Conservation (phyloP, 1,140 invertebrate species). For the Hydropsyche tenuis region DNA sequence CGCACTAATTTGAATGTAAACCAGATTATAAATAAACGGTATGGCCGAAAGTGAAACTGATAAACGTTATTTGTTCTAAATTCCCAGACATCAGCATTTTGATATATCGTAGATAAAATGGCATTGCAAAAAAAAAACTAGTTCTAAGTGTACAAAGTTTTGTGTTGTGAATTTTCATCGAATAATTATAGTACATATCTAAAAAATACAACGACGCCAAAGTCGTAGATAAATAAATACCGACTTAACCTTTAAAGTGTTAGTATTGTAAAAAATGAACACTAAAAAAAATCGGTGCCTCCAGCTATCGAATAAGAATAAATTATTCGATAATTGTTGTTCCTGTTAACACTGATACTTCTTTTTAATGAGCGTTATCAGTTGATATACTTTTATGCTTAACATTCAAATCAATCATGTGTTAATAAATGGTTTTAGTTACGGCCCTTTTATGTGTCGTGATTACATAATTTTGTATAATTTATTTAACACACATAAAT, state of each 20-base stretch:
- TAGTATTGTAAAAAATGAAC: too few species aligned
- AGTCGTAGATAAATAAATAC: too few species aligned
- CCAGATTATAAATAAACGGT: conserved; percentile 12
- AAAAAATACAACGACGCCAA: too few species aligned
- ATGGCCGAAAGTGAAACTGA: conserved; percentile 12
- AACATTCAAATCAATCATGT: too few species aligned
- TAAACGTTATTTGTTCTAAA: conserved; percentile 21
- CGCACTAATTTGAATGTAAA: conserved; percentile 6
- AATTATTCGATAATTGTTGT: conserved; percentile 10
- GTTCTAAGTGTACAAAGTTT: not conserved
- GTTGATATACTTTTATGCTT: too few species aligned
- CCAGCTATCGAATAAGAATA: not conserved
- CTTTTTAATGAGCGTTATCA: too few species aligned
- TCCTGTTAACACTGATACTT: not conserved
- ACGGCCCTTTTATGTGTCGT: too few species aligned
- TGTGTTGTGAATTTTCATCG: not conserved
- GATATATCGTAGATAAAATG: conserved; percentile 2
- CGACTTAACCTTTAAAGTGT: too few species aligned
- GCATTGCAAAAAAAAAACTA: not conserved
- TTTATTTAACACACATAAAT: too few species aligned
- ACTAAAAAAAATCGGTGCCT: not conserved
- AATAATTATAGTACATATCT: too few species aligned
- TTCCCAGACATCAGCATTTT: conserved; percentile 1
- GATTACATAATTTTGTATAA: too few species aligned
- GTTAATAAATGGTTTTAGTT: too few species aligned